Base-by-base conservation (phyloP, 2,113 vertebrate species). In the Malurus alboscapulatus region DNA sequence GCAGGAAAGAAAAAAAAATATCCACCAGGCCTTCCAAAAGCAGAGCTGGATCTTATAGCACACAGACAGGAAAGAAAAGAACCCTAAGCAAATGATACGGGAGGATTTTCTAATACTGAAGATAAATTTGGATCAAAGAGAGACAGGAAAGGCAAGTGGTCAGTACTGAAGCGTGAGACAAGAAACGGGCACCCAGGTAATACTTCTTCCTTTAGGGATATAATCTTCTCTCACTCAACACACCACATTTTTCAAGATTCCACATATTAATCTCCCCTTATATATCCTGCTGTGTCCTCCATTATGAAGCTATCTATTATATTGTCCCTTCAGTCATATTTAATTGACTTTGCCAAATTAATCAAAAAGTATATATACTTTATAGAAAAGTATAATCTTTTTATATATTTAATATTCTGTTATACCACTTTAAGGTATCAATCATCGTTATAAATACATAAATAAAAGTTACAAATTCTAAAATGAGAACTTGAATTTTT, bases 271-370 rank as follows among this genome's bases (percentile, higher is more conserved):
- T 74, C 45, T 80, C 17, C 34, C 34, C 24, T 25, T 38, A 54
- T 12, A 40, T 36, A 77, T 73, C 78, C 29, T 51, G 32, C 45
- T 90, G 29, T 63, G 24, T 55, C 44, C 26, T 68, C n/a, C 14
- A 32, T 81, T 80, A 65, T 21, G 47, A 83, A 83, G 21, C 20
- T 62, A 63, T 53, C 54, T 55, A 55, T 90, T 81, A 73, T 71
- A 71, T 51, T 61, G 44, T 32, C 69, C 82, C 44, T 78, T 84
- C 74, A 65, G 30, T 67, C 48, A 72, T 47, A 72, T 54, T 59
- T 91, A 85, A 76, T 54, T 75, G 50, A 89, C 40, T 91, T 91
- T 89, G 10, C 14, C 84, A 95, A 94, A 95, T 85, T 92, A 95
- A 85, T 79, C 2, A 84, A 13, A n/a, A n/a, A n/a, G n/a, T n/a